phyloP scores from a whole-genome alignment of 2,888 invertebrate genomes.

The Prosopocoilus inquinatus region DNA sequence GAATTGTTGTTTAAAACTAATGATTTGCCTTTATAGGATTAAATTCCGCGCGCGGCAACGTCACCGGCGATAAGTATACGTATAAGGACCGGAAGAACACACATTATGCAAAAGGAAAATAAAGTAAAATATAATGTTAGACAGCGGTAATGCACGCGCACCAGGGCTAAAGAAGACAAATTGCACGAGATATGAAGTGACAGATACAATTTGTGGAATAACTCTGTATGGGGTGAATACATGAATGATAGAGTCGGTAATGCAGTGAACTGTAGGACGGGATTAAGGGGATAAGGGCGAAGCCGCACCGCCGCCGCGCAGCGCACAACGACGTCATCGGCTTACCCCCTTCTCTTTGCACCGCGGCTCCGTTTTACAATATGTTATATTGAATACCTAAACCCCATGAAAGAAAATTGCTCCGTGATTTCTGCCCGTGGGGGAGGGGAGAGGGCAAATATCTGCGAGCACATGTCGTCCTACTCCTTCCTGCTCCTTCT shows the following conservation, averaged over 20 bases:
- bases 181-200: constrained; percentile 41
- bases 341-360: constrained; percentile 10
- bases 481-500: too few relatives aligned
- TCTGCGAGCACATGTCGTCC: too few relatives aligned
- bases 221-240: constrained; percentile 44
- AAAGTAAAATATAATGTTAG: too few relatives aligned
- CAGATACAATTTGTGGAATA: constrained; percentile 47
- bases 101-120: too few relatives aligned
- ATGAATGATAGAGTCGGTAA: constrained; percentile 47
- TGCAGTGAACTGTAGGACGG: constrained; percentile 38
- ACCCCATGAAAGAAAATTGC: not conserved
- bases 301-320: constrained; percentile 1
- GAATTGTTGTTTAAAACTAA: too few relatives aligned
- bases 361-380: not conserved
- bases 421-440: too few relatives aligned
- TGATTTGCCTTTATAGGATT: too few relatives aligned
- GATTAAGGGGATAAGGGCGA: constrained; percentile 34
- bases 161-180: constrained; percentile 40
- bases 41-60: too few relatives aligned
- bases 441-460: too few relatives aligned
- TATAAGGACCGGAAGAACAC: too few relatives aligned
- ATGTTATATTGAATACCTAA: constrained; percentile 1
- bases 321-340: constrained; percentile 8
- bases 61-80: too few relatives aligned
- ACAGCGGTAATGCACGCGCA: constrained; percentile 1